A percentile compares a stretch with the other conserved stretches of the same genome.
Evolutionary conservation across 2,888 invertebrate species (phyloP).

Genomic region (Aleiodes testaceus): DNA sequence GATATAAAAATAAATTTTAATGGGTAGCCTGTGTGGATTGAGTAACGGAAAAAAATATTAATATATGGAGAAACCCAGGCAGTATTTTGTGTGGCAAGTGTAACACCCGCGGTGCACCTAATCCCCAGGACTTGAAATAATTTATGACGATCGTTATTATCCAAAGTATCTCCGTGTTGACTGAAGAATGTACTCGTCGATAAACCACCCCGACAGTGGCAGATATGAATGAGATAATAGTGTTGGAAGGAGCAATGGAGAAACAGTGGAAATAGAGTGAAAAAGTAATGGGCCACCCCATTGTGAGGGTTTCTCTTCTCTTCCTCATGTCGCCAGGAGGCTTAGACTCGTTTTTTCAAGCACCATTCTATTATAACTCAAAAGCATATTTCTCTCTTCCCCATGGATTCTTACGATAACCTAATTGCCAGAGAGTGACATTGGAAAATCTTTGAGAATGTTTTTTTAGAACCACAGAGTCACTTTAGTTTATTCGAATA

Average conservation of each 20-base stretch:
- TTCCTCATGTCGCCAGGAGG: constrained; percentile 11
- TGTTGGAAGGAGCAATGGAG: neutral
- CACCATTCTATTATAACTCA: constrained; percentile 12
- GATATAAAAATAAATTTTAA: neutral
- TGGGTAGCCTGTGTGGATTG: neutral
- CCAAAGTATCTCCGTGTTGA: neutral
- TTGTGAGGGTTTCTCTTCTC: constrained; percentile 8
- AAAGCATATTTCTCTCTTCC: constrained; percentile 10
- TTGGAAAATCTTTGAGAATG: constrained; percentile 19
- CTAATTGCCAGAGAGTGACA: constrained; percentile 28
- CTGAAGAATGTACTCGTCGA: constrained; percentile 24
- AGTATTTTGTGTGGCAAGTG: constrained; percentile 3
- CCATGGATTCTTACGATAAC: constrained; percentile 23
- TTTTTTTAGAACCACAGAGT: constrained; percentile 16
- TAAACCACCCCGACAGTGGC: constrained; percentile 21
- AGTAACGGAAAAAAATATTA: neutral
- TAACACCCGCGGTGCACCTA: neutral
- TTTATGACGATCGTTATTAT: constrained; percentile 10
- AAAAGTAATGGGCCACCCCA: constrained; percentile 28
- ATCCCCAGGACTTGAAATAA: constrained; percentile 4
- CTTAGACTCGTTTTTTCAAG: constrained; percentile 10
- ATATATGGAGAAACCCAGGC: neutral
- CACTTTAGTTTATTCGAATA: too few species aligned
- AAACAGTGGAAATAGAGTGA: constrained; percentile 3
- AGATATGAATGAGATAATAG: constrained; percentile 24